Evolutionary conservation across 1,140 invertebrate genomes (phyloP).

Genomic region (Bombus waltoni): DNA sequence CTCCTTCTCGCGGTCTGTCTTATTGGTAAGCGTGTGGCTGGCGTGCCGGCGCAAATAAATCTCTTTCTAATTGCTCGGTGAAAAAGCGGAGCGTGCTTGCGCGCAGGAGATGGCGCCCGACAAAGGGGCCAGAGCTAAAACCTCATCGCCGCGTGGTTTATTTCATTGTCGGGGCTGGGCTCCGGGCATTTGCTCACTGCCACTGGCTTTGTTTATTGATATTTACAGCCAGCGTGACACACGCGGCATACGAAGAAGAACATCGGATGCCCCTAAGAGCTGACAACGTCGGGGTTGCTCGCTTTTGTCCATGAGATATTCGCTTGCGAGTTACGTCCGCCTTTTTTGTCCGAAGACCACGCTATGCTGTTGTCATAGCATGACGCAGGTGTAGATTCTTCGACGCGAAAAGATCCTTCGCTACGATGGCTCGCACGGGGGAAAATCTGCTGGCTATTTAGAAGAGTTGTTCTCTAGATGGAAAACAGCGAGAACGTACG

Average conservation of each 20-base stretch:
- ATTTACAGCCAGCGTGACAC: constrained; percentile 70
- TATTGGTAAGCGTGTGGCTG: constrained; percentile 58
- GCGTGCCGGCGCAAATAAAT: constrained; percentile 76
- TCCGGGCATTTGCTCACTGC: constrained; percentile 8
- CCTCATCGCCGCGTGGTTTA: constrained; percentile 59
- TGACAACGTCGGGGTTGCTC: neutral
- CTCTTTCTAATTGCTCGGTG: constrained; percentile 77
- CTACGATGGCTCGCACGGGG: neutral
- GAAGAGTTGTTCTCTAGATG: no score
- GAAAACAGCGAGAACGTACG: neutral
- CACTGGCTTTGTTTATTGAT: constrained; percentile 73
- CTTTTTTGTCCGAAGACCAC: neutral
- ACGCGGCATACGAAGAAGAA: constrained; percentile 42
- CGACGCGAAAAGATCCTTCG: no score
- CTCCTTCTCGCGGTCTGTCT: neutral
- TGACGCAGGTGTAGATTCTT: constrained; percentile 49
- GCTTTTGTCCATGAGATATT: constrained; percentile 42
- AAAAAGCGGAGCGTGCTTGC: constrained; percentile 72
- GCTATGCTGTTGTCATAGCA: constrained; percentile 13
- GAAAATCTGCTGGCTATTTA: neutral
- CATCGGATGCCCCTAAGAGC: neutral
- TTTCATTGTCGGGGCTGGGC: constrained; percentile 42
- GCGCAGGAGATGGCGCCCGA: constrained; percentile 71
- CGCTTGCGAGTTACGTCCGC: constrained; percentile 14
- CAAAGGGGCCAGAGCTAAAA: constrained; percentile 72